Conservation (phyloP, 2,888 invertebrate species). For the Auanema sp. region DNA sequence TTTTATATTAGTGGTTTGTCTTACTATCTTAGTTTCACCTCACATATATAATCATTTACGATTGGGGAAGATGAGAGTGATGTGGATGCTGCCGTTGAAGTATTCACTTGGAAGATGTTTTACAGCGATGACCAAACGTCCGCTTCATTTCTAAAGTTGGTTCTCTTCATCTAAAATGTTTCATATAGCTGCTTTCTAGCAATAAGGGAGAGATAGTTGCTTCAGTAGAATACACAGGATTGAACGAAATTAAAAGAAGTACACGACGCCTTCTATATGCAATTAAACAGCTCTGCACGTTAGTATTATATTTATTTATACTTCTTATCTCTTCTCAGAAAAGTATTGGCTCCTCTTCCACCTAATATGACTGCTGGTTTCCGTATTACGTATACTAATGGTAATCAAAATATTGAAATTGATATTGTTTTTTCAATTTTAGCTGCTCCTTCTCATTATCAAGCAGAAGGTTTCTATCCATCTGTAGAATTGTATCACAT, state of each 20-base stretch:
- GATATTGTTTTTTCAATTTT: no score
- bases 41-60: no score
- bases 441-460: conserved; percentile 3
- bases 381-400: conserved; percentile 14
- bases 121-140: conserved; percentile 14
- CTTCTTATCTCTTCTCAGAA: neutral
- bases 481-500: conserved; percentile 5
- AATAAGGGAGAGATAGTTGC: neutral
- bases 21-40: no score
- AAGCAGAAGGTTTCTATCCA: conserved; percentile 10
- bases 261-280: conserved; percentile 8
- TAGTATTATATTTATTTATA: no score
- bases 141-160: neutral
- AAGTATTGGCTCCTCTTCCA: conserved; percentile 16
- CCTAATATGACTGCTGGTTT: conserved; percentile 17
- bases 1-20: conserved; percentile 18
- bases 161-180: neutral
- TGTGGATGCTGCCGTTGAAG: conserved; percentile 22
- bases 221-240: conserved; percentile 17
- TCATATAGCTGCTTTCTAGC: no score
- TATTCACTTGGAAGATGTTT: conserved; percentile 17
- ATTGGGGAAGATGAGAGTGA: conserved; percentile 8
- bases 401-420: no score
- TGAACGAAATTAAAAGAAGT: conserved; percentile 9
- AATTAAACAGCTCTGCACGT: conserved; percentile 16